Conservation (phyloP, 2,888 invertebrate genomes). For the Xanthostigma xanthostigma region DNA sequence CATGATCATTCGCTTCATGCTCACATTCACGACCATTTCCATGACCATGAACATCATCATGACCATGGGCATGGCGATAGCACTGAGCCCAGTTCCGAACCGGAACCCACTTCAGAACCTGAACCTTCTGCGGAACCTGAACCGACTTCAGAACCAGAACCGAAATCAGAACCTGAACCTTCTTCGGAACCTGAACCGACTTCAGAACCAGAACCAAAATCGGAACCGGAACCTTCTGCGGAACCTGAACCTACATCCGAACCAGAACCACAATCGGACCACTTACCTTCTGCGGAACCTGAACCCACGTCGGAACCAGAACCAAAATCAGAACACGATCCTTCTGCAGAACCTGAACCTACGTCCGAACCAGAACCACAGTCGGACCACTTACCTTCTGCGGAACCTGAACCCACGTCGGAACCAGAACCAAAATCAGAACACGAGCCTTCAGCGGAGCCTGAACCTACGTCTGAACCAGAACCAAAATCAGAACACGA, state of each 20-base stretch:
- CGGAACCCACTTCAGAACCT: conserved; percentile 21
- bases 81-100: conserved; percentile 14
- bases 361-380: conserved; percentile 17
- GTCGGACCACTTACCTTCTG: conserved; percentile 17
- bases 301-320: conserved; percentile 19
- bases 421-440: conserved; percentile 16
- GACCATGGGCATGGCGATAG: conserved; percentile 17
- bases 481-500: conserved; percentile 18
- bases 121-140: conserved; percentile 7
- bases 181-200: conserved; percentile 14
- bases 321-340: conserved; percentile 19
- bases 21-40: conserved; percentile 14
- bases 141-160: conserved; percentile 18
- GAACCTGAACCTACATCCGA: conserved; percentile 14
- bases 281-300: conserved; percentile 13
- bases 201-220: conserved; percentile 11
- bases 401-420: conserved; percentile 16
- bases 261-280: conserved; percentile 15
- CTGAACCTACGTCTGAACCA: conserved; percentile 15
- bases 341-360: conserved; percentile 20
- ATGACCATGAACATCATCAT: conserved; percentile 19
- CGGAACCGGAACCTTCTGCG: conserved; percentile 12
- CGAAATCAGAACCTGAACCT: conserved; percentile 19
- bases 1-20: conserved; percentile 11
- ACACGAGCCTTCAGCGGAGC: conserved; percentile 14